phyloP scores from a whole-genome alignment of 2,888 invertebrate genomes.

The Amitus sp. region DNA sequence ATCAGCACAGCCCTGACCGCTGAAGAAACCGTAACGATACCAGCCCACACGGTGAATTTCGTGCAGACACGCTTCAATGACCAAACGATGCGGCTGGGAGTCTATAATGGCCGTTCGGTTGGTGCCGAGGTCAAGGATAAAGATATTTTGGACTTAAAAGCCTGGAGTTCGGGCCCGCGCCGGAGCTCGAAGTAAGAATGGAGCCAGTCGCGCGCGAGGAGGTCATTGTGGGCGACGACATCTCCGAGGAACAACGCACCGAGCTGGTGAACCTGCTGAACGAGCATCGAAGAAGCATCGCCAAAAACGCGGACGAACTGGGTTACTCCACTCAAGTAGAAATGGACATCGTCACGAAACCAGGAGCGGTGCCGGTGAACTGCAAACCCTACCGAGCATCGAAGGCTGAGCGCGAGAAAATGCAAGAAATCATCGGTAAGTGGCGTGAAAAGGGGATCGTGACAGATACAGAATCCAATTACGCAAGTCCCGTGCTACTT shows the following conservation, averaged over 20 bases:
- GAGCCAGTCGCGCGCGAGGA: not conserved
- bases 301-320: constrained; percentile 6
- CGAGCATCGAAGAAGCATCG: not conserved
- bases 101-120: not conserved
- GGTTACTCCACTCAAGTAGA: constrained; percentile 4
- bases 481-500: constrained; percentile 34
- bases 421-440: constrained; percentile 26
- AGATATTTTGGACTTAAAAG: not conserved
- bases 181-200: not conserved
- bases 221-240: not conserved
- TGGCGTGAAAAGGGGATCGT: constrained; percentile 28
- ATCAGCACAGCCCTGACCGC: not conserved
- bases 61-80: not conserved
- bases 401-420: constrained; percentile 18
- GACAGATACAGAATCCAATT: constrained; percentile 49
- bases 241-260: not conserved
- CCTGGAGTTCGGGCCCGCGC: not conserved
- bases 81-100: not conserved
- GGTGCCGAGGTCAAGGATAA: not conserved
- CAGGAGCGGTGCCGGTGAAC: constrained; percentile 9
- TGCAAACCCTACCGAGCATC: constrained; percentile 24
- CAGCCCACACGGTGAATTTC: not conserved
- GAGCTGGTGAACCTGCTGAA: not conserved
- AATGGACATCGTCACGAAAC: constrained; percentile 16
- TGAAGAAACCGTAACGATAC: not conserved